phyloP scores from a whole-genome alignment of 2,113 vertebrate genomes.

The Petrocephalus microphthalmus region DNA sequence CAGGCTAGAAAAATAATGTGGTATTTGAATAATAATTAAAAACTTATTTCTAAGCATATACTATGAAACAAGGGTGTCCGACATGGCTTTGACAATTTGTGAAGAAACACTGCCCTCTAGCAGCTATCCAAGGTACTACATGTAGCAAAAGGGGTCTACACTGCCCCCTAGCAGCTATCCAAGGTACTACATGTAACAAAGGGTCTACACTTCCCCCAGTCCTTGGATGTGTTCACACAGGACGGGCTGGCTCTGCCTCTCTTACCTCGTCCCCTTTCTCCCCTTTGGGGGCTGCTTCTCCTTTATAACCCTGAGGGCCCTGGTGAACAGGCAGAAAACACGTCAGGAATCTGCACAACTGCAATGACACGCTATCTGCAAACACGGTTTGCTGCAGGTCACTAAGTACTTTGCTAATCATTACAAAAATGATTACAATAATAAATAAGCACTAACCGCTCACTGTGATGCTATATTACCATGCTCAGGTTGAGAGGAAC shows the following conservation, averaged over 20 bases:
- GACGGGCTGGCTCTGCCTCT: neutral
- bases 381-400: neutral
- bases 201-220: neutral
- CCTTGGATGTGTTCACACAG: too few relatives aligned
- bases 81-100: neutral
- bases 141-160: neutral
- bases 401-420: neutral
- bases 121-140: neutral
- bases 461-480: neutral
- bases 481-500: neutral
- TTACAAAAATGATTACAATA: neutral
- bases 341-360: neutral
- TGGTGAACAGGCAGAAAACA: constrained; percentile 35
- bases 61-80: neutral
- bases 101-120: constrained; percentile 1
- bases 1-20: neutral
- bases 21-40: neutral
- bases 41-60: neutral
- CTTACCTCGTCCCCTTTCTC: constrained; percentile 82
- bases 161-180: neutral
- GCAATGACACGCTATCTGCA: neutral
- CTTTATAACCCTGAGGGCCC: constrained; percentile 75
- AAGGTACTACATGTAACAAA: neutral
- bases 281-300: constrained; percentile 67
- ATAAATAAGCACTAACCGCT: neutral